phyloP scores from a whole-genome alignment of 2,113 vertebrate species.

The Cinclus cinclus region DNA sequence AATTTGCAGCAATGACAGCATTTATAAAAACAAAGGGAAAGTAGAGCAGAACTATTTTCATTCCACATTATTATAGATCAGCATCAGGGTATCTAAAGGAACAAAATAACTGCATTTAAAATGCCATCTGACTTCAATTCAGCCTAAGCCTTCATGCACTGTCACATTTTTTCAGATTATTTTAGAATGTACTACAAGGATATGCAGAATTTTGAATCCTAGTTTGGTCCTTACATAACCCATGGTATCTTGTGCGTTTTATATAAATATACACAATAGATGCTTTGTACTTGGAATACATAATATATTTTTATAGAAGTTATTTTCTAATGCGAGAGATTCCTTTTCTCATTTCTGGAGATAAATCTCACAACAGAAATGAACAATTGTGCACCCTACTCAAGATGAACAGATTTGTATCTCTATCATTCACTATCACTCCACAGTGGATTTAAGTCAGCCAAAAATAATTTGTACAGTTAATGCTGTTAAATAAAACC shows the following conservation, averaged over 20 bases:
- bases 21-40: not conserved
- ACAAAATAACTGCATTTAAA: not conserved
- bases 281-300: not conserved
- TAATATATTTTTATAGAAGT: not conserved
- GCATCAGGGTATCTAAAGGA: not conserved
- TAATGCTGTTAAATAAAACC: not conserved
- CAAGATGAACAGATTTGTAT: not conserved
- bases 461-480: not conserved
- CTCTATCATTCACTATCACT: not conserved
- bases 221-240: not conserved
- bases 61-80: not conserved
- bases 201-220: not conserved
- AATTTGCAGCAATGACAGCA: not conserved
- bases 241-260: not conserved
- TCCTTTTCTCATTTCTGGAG: not conserved
- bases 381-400: not conserved
- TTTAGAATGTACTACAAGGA: not conserved
- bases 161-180: not conserved
- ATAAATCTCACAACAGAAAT: not conserved
- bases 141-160: not conserved
- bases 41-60: not conserved
- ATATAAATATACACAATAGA: not conserved
- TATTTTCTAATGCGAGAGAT: not conserved
- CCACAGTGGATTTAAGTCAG: not conserved
- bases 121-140: slow-evolving; percentile 4